Evolutionary conservation across 2,888 invertebrate species (phyloP).

Genomic region (Masnerella sp.): DNA sequence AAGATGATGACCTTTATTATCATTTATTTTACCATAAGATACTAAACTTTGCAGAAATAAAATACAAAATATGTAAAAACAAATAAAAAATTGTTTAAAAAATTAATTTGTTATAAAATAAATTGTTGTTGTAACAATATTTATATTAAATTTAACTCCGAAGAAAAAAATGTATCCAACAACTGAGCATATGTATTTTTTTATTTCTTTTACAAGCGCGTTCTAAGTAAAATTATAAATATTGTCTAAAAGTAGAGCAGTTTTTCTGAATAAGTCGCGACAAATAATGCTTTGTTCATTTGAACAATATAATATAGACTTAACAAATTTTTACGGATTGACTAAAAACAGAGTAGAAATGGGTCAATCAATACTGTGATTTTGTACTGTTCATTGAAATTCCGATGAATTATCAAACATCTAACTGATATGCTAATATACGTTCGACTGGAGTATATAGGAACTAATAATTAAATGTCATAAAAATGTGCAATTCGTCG

Average conservation of each 20-base stretch:
- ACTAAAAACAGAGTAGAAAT: slow-evolving; percentile 27
- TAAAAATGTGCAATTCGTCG: background rate
- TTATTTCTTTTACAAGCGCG: background rate
- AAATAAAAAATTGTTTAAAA: no score
- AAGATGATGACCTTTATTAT: no score
- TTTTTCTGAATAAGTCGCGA: background rate
- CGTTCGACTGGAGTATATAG: slow-evolving; percentile 15
- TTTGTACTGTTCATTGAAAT: slow-evolving; percentile 46
- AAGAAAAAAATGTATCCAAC: no score
- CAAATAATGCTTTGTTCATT: background rate
- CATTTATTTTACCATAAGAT: no score
- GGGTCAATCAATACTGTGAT: slow-evolving; percentile 44
- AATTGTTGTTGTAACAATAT: no score
- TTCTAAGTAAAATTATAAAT: background rate
- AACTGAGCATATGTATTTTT: no score
- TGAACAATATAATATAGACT: slow-evolving; percentile 5
- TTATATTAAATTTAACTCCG: no score
- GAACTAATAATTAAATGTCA: slow-evolving; percentile 9
- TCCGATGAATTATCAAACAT: slow-evolving; percentile 38
- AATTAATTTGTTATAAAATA: no score
- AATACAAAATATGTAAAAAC: no score
- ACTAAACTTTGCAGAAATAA: no score
- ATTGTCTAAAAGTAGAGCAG: background rate
- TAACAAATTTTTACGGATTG: slow-evolving; percentile 22
- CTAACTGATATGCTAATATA: slow-evolving; percentile 34